Base-by-base conservation (phyloP, 2,888 invertebrate species). In the Andrena trimmerana region DNA sequence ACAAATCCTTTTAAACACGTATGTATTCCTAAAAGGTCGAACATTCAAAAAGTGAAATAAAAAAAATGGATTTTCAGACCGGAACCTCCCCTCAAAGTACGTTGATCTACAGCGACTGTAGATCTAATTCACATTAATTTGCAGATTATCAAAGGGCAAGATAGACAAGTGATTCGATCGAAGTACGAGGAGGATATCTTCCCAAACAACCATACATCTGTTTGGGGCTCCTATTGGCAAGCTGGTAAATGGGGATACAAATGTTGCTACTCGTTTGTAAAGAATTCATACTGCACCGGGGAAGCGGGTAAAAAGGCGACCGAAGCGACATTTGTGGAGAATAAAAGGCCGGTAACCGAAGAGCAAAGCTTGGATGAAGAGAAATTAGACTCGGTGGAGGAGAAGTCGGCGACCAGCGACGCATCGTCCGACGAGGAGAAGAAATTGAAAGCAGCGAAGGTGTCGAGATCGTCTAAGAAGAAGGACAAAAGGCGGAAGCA, bases 191-290 rank as follows among this genome's bases (percentile, higher is more conserved):
- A 99, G 94, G 99, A 99, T 94, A 96, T 98, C 24, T 96, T 96
- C 86, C 96, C 97, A 7, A 98, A 98, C 93, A 99, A 99, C 94
- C 99, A 99, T 94, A 97, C 97, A 0, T 96, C 97, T 0, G 97
- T 99, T 6, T 99, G 98, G 98, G 99, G 99, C 3, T 99, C 99
- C 0, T 99, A 95, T 94, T 99, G 99, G 99, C 96, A 96, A 88
- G 96, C 96, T 69, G 99, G 98, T 0, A 95, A 96, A 81, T 99
- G 99, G 99, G 99, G 99, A 0, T 99, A 97, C 94, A 97, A 97
- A 92, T 99, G 99, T 92, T 99, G 99, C 94, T 97, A 98, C 93
- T 98, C 98, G 0, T 97, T 97, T 84, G 96, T 99, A 8, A 97
- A 97, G 95, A 97, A 98, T 95, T 97, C 98, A 0, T 98, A 98